A percentile compares a stretch with the other conserved stretches of the same genome.
phyloP scores from a whole-genome alignment of 2,797 vertebrate genomes.

The Rhynchonycteris naso region DNA sequence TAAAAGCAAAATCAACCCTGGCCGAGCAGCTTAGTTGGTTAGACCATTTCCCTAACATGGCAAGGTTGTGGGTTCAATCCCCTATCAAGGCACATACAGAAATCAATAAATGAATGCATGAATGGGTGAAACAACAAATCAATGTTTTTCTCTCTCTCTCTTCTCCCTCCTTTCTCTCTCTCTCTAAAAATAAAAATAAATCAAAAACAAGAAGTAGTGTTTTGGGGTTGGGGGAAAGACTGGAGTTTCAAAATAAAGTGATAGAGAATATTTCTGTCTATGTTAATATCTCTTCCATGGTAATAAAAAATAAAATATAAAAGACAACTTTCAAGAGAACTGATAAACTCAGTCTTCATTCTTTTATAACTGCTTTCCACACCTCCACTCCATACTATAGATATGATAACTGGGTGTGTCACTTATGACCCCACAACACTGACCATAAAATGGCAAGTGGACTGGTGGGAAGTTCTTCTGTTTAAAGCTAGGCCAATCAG shows the following conservation, averaged over 20 bases:
- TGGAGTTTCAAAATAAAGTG: constrained; percentile 1
- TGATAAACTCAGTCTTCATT: neutral
- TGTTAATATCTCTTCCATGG: neutral
- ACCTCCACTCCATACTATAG: neutral
- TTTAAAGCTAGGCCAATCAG: neutral
- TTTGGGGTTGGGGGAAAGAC: neutral
- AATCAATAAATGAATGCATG: too few relatives aligned
- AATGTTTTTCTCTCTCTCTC: too few relatives aligned
- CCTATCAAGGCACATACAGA: too few relatives aligned
- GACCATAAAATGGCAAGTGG: neutral
- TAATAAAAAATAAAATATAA: neutral
- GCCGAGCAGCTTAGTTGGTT: too few relatives aligned
- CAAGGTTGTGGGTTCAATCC: too few relatives aligned
- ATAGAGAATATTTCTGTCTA: neutral
- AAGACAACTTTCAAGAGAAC: neutral
- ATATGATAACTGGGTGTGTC: neutral
- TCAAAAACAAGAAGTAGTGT: neutral
- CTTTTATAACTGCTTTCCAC: neutral
- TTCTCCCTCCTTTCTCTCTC: too few relatives aligned
- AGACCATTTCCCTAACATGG: too few relatives aligned
- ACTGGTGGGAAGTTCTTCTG: neutral
- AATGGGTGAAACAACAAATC: too few relatives aligned
- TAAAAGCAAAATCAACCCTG: neutral
- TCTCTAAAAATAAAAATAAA: too few relatives aligned
- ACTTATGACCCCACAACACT: neutral